Evolutionary conservation across 2,888 invertebrate species (phyloP), one percentile per base, ranked within the genome.

Genomic region (Thecocarcelia acutangulata): DNA sequence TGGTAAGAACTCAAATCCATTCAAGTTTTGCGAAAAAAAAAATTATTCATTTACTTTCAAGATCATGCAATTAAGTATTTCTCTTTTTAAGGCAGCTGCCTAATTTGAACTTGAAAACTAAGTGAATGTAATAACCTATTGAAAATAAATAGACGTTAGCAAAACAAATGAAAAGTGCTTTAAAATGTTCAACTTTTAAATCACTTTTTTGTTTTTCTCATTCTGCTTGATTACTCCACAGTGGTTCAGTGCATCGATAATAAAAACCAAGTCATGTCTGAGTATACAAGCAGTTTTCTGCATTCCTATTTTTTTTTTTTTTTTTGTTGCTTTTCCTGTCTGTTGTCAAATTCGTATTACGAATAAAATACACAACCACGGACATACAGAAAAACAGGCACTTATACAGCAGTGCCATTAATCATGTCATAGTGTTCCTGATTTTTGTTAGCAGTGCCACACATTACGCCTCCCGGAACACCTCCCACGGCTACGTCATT

Each of bases 371-470:
- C 15, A 17, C 17, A 54, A 13, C 8, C 42, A 54, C 24, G 13
- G 3, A 19, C 50, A 63, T 2, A 42, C 21, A 24, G 9, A 13
- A 6, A 63, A 6, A 63, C 42, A 28, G 12, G 42, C 50, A 54
- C 75, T 74, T 83, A 90, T 63, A 90, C 90, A 42, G 90, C 90
- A n/a, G 90, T 90, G 13, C 90, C 90, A 83, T 90, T 90, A 77
- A 90, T 86, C 52, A 88, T 72, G 84, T 90, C 90, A 70, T 90
- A 90, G 21, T 86, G 87, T 19, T 89, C 89, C 50, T 86, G 66
- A 63, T 77, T 56, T 17, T 73, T 76, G 56, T 28, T 81, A 63
- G 37, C 42, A 52, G 48, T 56, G 58, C 24, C 48, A 77, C 44
- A 42, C 28, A 40, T 64, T 12, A 37, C 61, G 19, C 63, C 73